Evolutionary conservation across 2,113 vertebrate genomes (phyloP).

Genomic region (Macrotis lagotis): DNA sequence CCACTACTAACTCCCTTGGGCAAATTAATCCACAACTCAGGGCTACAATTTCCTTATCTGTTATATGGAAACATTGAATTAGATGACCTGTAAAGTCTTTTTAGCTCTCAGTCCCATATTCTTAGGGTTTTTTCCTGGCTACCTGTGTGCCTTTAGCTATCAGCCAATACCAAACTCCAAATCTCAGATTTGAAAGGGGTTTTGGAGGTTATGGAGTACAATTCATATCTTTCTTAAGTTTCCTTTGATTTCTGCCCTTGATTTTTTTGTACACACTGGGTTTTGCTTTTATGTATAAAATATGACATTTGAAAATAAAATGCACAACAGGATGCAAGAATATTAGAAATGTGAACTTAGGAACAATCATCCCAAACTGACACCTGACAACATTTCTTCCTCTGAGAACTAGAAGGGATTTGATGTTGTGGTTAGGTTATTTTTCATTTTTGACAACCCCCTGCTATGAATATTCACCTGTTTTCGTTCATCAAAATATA

Average conservation of each 20-base stretch:
- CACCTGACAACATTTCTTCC: conserved; percentile 26
- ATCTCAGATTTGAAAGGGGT: neutral
- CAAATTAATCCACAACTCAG: neutral
- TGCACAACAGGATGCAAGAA: conserved; percentile 56
- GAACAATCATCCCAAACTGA: conserved; percentile 57
- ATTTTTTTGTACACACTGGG: neutral
- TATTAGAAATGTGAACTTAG: conserved; percentile 47
- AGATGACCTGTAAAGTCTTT: neutral
- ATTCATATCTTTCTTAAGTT: neutral
- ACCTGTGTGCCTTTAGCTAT: neutral
- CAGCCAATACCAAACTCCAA: neutral
- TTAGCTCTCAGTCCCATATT: neutral
- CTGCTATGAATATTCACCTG: conserved; percentile 60
- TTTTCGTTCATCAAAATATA: conserved; percentile 62
- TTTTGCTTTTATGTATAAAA: conserved; percentile 2
- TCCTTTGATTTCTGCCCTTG: neutral
- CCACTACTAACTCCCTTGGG: neutral
- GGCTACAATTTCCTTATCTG: neutral
- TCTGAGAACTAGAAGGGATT: neutral
- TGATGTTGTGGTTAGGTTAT: conserved; percentile 26
- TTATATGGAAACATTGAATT: neutral
- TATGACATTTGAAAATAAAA: conserved; percentile 64
- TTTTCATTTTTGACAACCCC: conserved; percentile 55
- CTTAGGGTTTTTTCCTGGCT: neutral
- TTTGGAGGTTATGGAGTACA: neutral